These are phyloP conservation scores for Ceuthmochares aereus DNA, from an alignment of 2,113 vertebrate genomes.

Conservation along the genomic window DNA sequence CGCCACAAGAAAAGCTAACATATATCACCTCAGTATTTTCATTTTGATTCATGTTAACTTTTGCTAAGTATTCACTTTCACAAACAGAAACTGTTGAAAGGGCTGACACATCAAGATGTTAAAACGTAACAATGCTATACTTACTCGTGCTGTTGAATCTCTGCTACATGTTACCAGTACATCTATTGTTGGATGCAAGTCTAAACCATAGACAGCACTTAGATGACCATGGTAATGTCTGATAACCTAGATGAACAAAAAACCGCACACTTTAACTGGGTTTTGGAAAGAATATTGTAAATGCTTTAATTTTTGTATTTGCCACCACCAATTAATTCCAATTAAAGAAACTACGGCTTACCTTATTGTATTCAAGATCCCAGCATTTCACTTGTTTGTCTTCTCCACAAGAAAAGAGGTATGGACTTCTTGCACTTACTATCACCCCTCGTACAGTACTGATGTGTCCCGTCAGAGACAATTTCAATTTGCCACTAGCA, in stretches of 20 bases:
- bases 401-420: constrained; percentile 97
- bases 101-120: background rate
- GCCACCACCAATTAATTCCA: background rate
- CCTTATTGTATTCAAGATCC: constrained; percentile 99
- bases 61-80: background rate
- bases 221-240: constrained; percentile 97
- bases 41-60: background rate
- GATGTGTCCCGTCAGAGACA: constrained; percentile 96
- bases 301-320: background rate
- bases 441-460: constrained; percentile 96
- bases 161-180: constrained; percentile 96
- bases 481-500: constrained; percentile 93
- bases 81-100: background rate
- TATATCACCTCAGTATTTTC: background rate
- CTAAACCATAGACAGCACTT: constrained; percentile 94
- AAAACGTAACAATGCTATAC: background rate
- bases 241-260: constrained; percentile 84
- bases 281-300: background rate
- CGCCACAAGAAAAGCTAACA: background rate
- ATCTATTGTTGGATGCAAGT: constrained; percentile 95
- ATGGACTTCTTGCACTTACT: constrained; percentile 91
- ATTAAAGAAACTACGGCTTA: constrained; percentile 18
- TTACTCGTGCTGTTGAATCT: constrained; percentile 93
- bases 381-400: constrained; percentile 99
- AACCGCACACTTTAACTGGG: background rate